Base-by-base conservation (phyloP, 2,113 vertebrate species). In the Nibea coibor region DNA sequence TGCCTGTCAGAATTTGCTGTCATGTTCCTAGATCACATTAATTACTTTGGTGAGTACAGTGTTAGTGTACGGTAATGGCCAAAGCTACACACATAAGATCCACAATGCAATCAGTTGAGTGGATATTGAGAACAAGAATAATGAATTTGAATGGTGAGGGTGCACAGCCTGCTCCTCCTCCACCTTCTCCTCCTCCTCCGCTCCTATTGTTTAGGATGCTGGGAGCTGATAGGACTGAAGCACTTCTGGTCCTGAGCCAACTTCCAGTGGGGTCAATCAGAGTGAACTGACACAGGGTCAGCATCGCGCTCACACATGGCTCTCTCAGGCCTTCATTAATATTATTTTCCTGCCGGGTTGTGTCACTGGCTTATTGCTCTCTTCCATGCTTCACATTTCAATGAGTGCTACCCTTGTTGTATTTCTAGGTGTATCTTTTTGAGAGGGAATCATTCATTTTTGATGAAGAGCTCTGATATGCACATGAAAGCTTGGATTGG, bases 261-360 rank as follows among this genome's bases (percentile, higher is more conserved):
- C 63, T 66, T 77, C 83, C 83, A 80, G 69, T 24, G 70, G 83
- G 87, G 81, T 86, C 75, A 88, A 48, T 79, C 76, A 83, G 64
- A 80, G 83, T 28, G 57, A 67, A 50, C 69, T 56, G 83, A 77
- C 75, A 45, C 35, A 3, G 71, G 75, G 71, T 82, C 86, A 75
- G 59, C 63, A 45, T 19, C 58, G 20, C 4, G 31, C 39, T 54
- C 79, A 43, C 56, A n/a, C 45, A 3, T 9, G 0, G 9, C 77
- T 84, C 81, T 82, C 81, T 39, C 58, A 62, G 81, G 82, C 64
- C 82, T 84, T 89, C 75, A 79, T 84, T 89, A 84, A 89, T 80
- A 67, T 80, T 80, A 77, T 77, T 80, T 84, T 70, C 28, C 43
- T 69, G 78, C 71, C 2, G 17, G 17, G 72, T 61, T 0, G 15